Conservation (phyloP, 92 coral and sea anemone species). For the Phenganax subtilis region DNA sequence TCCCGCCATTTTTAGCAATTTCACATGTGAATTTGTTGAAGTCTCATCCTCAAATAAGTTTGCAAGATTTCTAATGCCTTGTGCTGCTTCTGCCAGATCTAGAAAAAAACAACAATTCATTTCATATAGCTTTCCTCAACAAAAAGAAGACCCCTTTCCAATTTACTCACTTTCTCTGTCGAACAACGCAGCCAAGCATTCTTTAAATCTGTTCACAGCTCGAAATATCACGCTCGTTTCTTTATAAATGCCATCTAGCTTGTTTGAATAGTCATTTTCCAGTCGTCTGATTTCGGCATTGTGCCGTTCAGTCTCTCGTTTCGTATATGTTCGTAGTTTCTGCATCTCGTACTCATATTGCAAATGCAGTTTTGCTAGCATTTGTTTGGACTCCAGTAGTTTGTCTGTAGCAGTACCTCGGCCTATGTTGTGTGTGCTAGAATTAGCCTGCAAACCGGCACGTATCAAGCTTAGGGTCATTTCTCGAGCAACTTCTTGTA, state of each 20-base stretch:
- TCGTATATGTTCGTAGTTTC: slow-evolving; percentile 66
- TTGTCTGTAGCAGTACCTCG: slow-evolving; percentile 58
- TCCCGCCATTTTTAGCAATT: slow-evolving; percentile 89
- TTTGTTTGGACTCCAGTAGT: slow-evolving; percentile 71
- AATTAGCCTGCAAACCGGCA: slow-evolving; percentile 61
- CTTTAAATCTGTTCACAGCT: slow-evolving; percentile 91
- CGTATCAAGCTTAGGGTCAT: slow-evolving; percentile 70
- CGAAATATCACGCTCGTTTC: slow-evolving; percentile 75
- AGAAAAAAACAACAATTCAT: not conserved
- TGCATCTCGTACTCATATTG: slow-evolving; percentile 83
- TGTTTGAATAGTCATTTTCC: slow-evolving; percentile 79
- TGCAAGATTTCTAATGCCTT: slow-evolving; percentile 66
- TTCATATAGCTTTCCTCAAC: not conserved
- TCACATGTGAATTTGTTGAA: slow-evolving; percentile 66
- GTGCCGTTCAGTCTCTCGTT: slow-evolving; percentile 68
- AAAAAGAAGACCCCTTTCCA: not conserved
- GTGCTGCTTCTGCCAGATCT: slow-evolving; percentile 73
- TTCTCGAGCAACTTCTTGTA: slow-evolving; percentile 77
- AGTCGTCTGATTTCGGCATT: slow-evolving; percentile 73
- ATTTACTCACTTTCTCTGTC: slow-evolving; percentile 83
- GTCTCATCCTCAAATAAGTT: slow-evolving; percentile 81
- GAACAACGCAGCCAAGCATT: slow-evolving; percentile 66
- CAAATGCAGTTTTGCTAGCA: slow-evolving; percentile 82
- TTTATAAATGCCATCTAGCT: slow-evolving; percentile 75
- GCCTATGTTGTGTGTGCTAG: slow-evolving; percentile 38